Percentiles rank a stretch among this genome's conserved stretches.
These are phyloP conservation scores for Bombus sibiricus DNA, from an alignment of 1,140 invertebrate species.

Conservation along the genomic window DNA sequence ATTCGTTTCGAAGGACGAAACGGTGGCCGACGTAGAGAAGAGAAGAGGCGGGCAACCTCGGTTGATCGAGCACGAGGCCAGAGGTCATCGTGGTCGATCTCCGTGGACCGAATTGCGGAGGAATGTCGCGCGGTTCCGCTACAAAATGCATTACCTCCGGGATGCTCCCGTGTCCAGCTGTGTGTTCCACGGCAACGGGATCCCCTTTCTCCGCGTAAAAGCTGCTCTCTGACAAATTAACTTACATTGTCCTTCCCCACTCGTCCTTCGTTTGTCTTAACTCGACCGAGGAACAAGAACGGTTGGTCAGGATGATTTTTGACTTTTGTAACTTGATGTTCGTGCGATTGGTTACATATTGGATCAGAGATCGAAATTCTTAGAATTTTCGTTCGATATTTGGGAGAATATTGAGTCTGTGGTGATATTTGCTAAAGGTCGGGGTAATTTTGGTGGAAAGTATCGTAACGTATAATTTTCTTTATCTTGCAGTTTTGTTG, in stretches of 20 bases:
- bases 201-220: neutral
- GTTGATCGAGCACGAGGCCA: constrained; percentile 16
- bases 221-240: constrained; percentile 22
- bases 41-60: neutral
- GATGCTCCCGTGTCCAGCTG: neutral
- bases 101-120: constrained; percentile 43
- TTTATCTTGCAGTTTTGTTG: too few species aligned
- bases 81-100: constrained; percentile 26
- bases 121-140: constrained; percentile 31
- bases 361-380: neutral
- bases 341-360: too few species aligned
- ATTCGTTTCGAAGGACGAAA: neutral
- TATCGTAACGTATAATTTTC: too few species aligned
- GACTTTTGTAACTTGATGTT: too few species aligned
- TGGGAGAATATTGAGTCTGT: too few species aligned
- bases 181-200: neutral
- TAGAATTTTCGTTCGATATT: neutral
- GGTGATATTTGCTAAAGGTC: neutral
- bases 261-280: neutral
- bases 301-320: neutral
- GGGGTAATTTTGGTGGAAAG: neutral
- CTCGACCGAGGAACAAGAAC: neutral
- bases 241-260: constrained; percentile 7
- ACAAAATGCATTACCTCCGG: constrained; percentile 50
- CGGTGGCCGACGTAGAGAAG: neutral